phyloP scores from a whole-genome alignment of 64 coral and sea anemone genomes.

The Dendrophyllia cribrosa region DNA sequence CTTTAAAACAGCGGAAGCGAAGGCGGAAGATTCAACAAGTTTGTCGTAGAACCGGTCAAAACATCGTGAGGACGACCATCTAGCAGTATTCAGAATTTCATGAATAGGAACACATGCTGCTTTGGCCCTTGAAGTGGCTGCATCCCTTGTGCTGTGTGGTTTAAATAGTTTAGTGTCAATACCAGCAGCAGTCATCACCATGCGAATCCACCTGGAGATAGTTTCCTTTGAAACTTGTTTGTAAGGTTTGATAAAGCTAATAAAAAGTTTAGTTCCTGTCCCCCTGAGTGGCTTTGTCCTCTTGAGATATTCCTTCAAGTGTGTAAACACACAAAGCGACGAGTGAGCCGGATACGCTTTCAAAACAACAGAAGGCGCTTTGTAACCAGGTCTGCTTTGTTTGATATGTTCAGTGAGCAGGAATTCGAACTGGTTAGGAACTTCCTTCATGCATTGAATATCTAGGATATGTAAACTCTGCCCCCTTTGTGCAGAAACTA shows the following conservation, averaged over 20 bases:
- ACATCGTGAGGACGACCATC: too few species aligned
- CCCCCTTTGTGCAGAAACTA: not conserved
- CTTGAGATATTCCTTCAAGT: conserved; percentile 40
- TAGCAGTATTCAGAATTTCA: too few species aligned
- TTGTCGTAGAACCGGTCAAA: too few species aligned
- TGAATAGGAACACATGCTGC: too few species aligned
- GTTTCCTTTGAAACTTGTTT: not conserved
- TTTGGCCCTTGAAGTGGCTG: too few species aligned
- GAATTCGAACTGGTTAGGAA: not conserved
- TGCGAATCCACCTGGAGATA: conserved; percentile 21
- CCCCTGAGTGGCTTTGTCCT: not conserved
- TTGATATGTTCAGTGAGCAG: not conserved
- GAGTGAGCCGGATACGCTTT: not conserved
- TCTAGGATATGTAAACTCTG: conserved; percentile 23
- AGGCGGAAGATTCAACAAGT: too few species aligned
- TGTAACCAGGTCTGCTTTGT: conserved; percentile 23
- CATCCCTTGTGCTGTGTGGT: conserved; percentile 38
- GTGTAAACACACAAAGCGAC: not conserved
- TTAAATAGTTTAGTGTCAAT: not conserved
- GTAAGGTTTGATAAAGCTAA: conserved; percentile 19
- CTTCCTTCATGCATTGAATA: not conserved
- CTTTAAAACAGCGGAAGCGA: too few species aligned
- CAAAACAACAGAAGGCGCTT: not conserved
- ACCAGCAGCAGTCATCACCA: conserved; percentile 3
- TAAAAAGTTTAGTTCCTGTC: conserved; percentile 11